Evolutionary conservation across 2,797 vertebrate genomes (phyloP).

Genomic region (Erethizon dorsatum): DNA sequence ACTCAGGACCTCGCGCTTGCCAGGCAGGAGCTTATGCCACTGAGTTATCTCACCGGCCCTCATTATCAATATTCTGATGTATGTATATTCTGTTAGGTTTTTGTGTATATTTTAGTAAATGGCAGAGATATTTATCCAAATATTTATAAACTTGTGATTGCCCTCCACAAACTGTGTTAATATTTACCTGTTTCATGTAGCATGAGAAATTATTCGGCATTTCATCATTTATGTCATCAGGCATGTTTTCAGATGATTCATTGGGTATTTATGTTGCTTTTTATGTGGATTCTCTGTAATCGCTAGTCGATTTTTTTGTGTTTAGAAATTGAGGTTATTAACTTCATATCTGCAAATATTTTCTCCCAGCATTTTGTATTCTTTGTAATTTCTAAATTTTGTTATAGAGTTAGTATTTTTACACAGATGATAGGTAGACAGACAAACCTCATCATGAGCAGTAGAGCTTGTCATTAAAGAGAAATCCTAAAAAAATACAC

Average conservation of each 20-base stretch:
- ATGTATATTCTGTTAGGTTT: not conserved
- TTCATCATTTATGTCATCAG: not conserved
- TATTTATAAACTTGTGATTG: not conserved
- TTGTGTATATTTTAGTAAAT: slow-evolving; percentile 18
- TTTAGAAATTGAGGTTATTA: slow-evolving; percentile 22
- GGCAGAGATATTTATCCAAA: not conserved
- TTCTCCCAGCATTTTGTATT: not conserved
- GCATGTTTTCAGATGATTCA: slow-evolving; percentile 17
- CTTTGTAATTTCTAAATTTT: slow-evolving; percentile 38
- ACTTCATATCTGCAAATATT: not conserved
- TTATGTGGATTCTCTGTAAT: not conserved
- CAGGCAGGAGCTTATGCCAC: too few species aligned
- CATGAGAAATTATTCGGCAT: not conserved
- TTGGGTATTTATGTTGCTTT: slow-evolving; percentile 1
- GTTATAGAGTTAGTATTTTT: not conserved
- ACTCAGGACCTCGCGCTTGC: too few species aligned
- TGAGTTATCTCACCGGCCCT: not conserved
- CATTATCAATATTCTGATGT: not conserved
- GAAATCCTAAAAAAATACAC: not conserved
- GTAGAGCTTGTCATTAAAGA: not conserved
- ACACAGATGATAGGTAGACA: not conserved
- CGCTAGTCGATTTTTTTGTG: slow-evolving; percentile 16
- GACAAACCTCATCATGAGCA: not conserved
- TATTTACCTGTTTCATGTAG: not conserved
- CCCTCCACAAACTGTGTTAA: not conserved